phyloP scores from a whole-genome alignment of 2,113 vertebrate genomes.

The Gambusia holbrooki region DNA sequence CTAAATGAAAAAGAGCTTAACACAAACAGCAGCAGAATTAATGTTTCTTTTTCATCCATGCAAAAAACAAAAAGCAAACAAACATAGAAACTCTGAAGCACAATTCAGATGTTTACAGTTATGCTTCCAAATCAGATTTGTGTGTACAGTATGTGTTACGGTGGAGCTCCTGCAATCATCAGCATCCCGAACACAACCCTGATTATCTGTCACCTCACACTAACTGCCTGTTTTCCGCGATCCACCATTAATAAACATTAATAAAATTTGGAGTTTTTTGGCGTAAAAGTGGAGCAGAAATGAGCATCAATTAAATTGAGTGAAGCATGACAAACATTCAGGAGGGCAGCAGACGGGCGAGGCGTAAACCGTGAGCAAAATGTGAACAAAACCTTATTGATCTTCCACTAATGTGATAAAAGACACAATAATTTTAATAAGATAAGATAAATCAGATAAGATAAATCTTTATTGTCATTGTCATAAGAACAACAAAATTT shows the following conservation, averaged over 20 bases:
- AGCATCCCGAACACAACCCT: slow-evolving; percentile 20
- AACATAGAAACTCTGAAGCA: not conserved
- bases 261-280: slow-evolving; percentile 8
- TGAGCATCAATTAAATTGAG: slow-evolving; percentile 63
- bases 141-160: not conserved
- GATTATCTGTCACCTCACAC: slow-evolving; percentile 53
- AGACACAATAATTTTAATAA: no score
- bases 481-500: no score
- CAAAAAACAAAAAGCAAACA: not conserved
- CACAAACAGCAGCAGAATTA: not conserved
- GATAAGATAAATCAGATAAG: no score
- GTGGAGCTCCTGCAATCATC: slow-evolving; percentile 30
- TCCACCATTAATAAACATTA: slow-evolving; percentile 67
- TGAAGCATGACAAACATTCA: slow-evolving; percentile 36
- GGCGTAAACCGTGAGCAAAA: not conserved
- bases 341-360: not conserved
- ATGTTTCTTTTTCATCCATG: not conserved
- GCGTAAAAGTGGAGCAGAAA: slow-evolving; percentile 50
- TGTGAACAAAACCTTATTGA: no score
- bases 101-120: not conserved
- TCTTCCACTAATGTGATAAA: no score
- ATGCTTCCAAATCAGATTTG: not conserved
- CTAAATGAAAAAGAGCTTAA: no score
- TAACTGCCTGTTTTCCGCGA: slow-evolving; percentile 69
- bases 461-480: no score